phyloP scores from a whole-genome alignment of 2,888 invertebrate genomes.

The Mythimna impura region DNA sequence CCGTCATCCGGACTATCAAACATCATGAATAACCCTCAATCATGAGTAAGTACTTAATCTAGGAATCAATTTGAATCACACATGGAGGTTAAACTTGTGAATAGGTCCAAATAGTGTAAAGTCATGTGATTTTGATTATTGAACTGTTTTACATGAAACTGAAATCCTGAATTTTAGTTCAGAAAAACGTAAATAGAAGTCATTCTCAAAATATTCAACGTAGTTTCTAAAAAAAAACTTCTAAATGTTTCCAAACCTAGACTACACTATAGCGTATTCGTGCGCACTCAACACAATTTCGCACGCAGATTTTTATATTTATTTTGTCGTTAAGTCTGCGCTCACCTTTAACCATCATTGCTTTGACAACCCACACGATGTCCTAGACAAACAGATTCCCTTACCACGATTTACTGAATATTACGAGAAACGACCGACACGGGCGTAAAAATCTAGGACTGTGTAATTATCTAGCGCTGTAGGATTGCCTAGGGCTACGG shows the following conservation, averaged over 20 bases:
- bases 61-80: background rate
- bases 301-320: background rate
- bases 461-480: no score
- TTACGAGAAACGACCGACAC: constrained; percentile 49
- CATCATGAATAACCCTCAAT: background rate
- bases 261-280: background rate
- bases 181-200: background rate
- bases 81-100: background rate
- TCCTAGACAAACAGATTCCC: constrained; percentile 76
- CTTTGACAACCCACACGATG: constrained; percentile 69
- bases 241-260: background rate
- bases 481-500: no score
- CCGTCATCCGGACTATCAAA: constrained; percentile 4
- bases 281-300: background rate
- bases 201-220: background rate
- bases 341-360: constrained; percentile 57
- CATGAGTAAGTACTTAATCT: background rate
- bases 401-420: constrained; percentile 67
- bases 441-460: constrained; percentile 20
- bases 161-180: background rate
- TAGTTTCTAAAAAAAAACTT: background rate
- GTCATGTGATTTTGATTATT: background rate
- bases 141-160: background rate
- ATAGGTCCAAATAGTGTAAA: background rate
- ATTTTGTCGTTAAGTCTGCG: constrained; percentile 15